Percentiles rank a stretch among this genome's conserved stretches.
phyloP scores from a whole-genome alignment of 2,888 invertebrate species.

The Drosophila meridionalis region DNA sequence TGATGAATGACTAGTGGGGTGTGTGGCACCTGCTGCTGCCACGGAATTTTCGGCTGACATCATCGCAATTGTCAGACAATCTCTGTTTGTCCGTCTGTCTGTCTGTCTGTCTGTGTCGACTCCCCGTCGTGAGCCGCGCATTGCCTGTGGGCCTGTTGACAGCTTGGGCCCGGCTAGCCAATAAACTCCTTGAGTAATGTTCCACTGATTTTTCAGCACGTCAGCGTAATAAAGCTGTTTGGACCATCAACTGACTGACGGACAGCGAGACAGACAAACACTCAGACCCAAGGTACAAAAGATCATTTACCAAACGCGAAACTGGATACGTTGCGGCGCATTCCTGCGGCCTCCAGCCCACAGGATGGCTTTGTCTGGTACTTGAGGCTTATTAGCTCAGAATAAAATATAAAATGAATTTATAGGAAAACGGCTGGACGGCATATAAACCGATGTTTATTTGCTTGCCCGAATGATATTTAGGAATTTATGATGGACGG shows the following conservation, averaged over 20 bases:
- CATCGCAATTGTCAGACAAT: slow-evolving; percentile 58
- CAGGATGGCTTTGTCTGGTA: slow-evolving; percentile 1
- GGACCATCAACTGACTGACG: slow-evolving; percentile 27
- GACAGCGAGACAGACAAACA: slow-evolving; percentile 11
- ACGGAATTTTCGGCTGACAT: slow-evolving; percentile 47
- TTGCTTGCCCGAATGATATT: neutral
- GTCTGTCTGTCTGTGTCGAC: slow-evolving; percentile 14
- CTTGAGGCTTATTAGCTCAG: slow-evolving; percentile 29
- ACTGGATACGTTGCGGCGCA: slow-evolving; percentile 24
- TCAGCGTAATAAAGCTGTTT: slow-evolving; percentile 77
- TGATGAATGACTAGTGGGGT: slow-evolving; percentile 47
- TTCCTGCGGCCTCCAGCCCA: slow-evolving; percentile 2
- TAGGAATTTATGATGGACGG: neutral
- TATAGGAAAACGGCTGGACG: neutral
- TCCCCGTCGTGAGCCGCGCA: slow-evolving; percentile 23
- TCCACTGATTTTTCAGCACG: slow-evolving; percentile 67
- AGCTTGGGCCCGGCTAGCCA: slow-evolving; percentile 57
- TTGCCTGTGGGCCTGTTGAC: slow-evolving; percentile 54
- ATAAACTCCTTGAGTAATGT: slow-evolving; percentile 77
- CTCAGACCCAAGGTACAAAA: slow-evolving; percentile 39
- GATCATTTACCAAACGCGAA: slow-evolving; percentile 61
- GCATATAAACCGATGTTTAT: slow-evolving; percentile 2
- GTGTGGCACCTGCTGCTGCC: slow-evolving; percentile 23
- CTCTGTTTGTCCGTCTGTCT: slow-evolving; percentile 30
- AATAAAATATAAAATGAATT: slow-evolving; percentile 8